phyloP scores from a whole-genome alignment of 2,888 invertebrate species.

The Pecten maximus region DNA sequence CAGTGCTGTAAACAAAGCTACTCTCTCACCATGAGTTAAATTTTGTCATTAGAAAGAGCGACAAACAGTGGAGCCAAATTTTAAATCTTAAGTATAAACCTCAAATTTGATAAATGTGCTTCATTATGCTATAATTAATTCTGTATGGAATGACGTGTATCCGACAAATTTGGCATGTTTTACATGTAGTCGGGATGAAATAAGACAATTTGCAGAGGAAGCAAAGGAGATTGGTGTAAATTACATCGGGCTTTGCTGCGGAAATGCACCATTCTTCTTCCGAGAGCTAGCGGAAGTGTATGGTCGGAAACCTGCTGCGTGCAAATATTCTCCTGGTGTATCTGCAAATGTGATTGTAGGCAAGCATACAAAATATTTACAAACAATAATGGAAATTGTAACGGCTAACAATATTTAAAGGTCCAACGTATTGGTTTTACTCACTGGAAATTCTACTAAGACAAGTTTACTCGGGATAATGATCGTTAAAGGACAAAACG shows the following conservation, averaged over 20 bases:
- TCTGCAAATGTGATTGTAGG: too few species aligned
- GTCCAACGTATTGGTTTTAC: too few species aligned
- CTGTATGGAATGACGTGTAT: constrained; percentile 70
- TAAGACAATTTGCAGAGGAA: constrained; percentile 71
- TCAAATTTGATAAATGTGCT: too few species aligned
- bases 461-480: too few species aligned
- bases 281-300: constrained; percentile 73
- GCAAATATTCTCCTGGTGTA: constrained; percentile 62
- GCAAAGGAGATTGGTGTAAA: constrained; percentile 72
- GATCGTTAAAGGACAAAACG: too few species aligned
- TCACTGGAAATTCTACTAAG: too few species aligned
- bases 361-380: not conserved
- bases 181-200: constrained; percentile 66
- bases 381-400: not conserved
- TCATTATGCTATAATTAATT: too few species aligned
- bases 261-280: constrained; percentile 70
- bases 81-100: too few species aligned
- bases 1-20: too few species aligned
- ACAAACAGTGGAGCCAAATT: too few species aligned
- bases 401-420: not conserved
- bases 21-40: too few species aligned
- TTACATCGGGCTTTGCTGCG: constrained; percentile 79
- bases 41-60: too few species aligned
- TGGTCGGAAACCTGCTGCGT: constrained; percentile 71
- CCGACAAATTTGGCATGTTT: constrained; percentile 63